Evolutionary conservation across 1,140 invertebrate species (phyloP), one percentile per base, ranked within the genome.

Genomic region (Phortica variegata): DNA sequence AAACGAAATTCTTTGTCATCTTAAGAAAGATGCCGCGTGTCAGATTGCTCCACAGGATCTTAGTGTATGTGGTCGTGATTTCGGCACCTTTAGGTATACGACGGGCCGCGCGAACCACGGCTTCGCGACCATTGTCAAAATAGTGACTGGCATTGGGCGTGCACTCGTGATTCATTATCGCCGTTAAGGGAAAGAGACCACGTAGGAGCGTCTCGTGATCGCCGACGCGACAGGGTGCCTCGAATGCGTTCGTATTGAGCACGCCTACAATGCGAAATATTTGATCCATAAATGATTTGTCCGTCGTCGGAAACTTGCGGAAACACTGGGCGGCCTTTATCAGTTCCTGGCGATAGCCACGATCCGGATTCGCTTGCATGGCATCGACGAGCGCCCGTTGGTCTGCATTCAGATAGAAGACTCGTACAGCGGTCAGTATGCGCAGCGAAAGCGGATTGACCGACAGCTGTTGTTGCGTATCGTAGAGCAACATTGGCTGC

Each of bases 151-250:
- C 88, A 61, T 92, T 92, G 2, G 88, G 86, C 3, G 80, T 76
- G 61, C 90, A 92, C 34, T 79, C 81, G 60, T 91, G 89, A 72
- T 90, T 89, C 76, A 89, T 83, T 37, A 91, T 77, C 17, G 85
- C 82, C 1, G 85, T 83, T 15, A 88, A 72, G 1, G 88, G 87
- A 73, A 87, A 91, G 17, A 92, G 73, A 4, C 86, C 88, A 53
- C 86, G 79, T 20, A 87, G 72, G 59, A 82, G 83, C 38, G 79
- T 78, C 45, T 74, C 60, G 48, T 82, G 76, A 37, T 77, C 65
- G 29, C 77, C 78, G 20, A 65, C 60, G 2, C 78, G 78, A 18
- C 71, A 74, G 4, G 71, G 71, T 29, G 85, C 84, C 78, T 90
- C 87, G 54, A 88, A 89, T 8, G 87, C 85, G 61, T 89, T 90